Evolutionary conservation across 2,113 vertebrate genomes (phyloP), one percentile per base, ranked within the genome.

Genomic region (Psittacara wagleri): DNA sequence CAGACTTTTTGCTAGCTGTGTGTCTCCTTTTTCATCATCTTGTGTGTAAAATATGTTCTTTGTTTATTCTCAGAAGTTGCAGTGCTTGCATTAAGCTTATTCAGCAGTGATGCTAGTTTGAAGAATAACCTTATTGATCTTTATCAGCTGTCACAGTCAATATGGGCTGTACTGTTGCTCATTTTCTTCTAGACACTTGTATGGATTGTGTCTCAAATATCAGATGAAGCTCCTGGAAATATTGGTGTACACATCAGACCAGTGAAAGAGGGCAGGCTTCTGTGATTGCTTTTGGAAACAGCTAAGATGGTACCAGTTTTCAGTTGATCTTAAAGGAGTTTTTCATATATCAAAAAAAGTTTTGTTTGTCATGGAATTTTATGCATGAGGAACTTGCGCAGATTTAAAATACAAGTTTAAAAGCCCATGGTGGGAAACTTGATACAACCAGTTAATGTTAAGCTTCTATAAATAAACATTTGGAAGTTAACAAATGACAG

Each of bases 401-500:
- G 19, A n/a, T 80, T 64, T 57, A 33, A 82, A 72, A 48, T 63
- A 33, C 22, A 55, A 61, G 51, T 77, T 33, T 74, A 17, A 76
- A 96, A 57, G 28, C 13, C 20, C 1, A 0, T 24, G 13, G 39
- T 57, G 48, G 27, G 76, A 78, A 86, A 75, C 76, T 49, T 44
- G 48, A 16, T 68, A n/a, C 2, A 35, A 85, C 52, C 66, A 49
- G 81, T 89, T 91, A 89, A 94, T 25, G 7, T 39, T 89, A 69
- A 62, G 35, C 78, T 68, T 72, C 74, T 79, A 52, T 81, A 92
- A 95, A 74, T 92, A 87, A 63, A 18, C 2, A 1, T 72, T 84
- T 61, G 51, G 25, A 92, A 89, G 88, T 91, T 96, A 94, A 94
- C 57, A 85, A 92, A 80, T 82, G 23, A 73, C 86, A 87, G 67